Conservation (phyloP, 2,888 invertebrate genomes). For the Melanargia galathea region DNA sequence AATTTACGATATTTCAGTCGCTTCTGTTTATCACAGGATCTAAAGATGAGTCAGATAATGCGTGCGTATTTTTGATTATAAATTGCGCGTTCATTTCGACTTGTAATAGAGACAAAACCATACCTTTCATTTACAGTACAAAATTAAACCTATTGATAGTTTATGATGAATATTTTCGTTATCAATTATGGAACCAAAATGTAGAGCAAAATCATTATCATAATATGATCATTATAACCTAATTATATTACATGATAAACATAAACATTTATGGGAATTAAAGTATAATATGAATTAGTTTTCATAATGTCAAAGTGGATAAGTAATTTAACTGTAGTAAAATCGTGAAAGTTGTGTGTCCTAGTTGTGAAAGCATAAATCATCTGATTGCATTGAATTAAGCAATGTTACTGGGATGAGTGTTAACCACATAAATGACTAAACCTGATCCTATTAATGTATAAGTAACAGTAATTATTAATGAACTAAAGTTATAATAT, state of each 20-base stretch:
- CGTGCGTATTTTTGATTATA: constrained; percentile 5
- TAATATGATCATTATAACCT: too few relatives aligned
- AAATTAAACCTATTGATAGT: background rate
- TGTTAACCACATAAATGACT: background rate
- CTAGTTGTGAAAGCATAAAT: constrained; percentile 1
- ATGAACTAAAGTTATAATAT: background rate
- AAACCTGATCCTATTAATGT: background rate
- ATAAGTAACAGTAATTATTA: background rate
- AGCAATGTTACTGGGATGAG: background rate
- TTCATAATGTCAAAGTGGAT: background rate
- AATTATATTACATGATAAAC: background rate
- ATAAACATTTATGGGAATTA: background rate
- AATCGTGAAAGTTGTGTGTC: background rate
- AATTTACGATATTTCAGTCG: background rate
- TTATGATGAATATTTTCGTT: background rate
- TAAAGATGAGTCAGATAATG: constrained; percentile 9
- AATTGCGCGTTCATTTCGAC: constrained; percentile 4
- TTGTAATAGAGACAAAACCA: background rate
- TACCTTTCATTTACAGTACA: background rate
- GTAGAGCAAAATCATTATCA: background rate
- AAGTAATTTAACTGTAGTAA: background rate
- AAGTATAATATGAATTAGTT: background rate
- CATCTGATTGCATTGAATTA: background rate
- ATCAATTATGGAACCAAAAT: background rate
- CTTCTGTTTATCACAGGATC: background rate